These are phyloP conservation scores for Trachurus trachurus DNA, from an alignment of 2,797 vertebrate species.

Conservation along the genomic window DNA sequence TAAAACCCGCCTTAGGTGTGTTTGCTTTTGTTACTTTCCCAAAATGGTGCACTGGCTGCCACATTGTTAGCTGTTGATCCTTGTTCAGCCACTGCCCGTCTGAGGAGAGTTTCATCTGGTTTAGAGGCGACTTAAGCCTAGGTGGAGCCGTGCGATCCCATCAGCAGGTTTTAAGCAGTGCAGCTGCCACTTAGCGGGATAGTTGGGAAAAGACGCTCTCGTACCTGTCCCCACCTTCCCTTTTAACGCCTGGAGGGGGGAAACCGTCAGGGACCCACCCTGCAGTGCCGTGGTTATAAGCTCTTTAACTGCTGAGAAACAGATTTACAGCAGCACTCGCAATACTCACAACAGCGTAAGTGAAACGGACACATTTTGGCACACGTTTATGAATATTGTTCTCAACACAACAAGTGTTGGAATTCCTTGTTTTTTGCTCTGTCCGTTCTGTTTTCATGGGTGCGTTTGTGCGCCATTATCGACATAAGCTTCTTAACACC, in stretches of 20 bases:
- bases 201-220: constrained; percentile 49
- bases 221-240: constrained; percentile 28
- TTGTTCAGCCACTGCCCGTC: constrained; percentile 65
- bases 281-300: constrained; percentile 30
- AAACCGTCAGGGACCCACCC: constrained; percentile 29
- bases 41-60: constrained; percentile 67
- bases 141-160: constrained; percentile 52
- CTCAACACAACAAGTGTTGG: neutral
- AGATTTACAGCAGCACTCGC: neutral
- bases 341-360: neutral
- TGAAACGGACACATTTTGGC: neutral
- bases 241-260: constrained; percentile 26
- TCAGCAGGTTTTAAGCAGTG: constrained; percentile 59
- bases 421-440: neutral
- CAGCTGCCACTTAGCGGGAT: constrained; percentile 54
- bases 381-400: neutral
- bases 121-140: constrained; percentile 56
- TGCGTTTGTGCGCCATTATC: neutral
- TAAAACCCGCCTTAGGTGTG: constrained; percentile 79
- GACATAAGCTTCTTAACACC: constrained; percentile 26
- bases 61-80: constrained; percentile 74
- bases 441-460: neutral
- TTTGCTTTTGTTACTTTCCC: constrained; percentile 81
- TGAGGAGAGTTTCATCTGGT: constrained; percentile 54
- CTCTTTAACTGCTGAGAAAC: constrained; percentile 24